Evolutionary conservation across 2,888 invertebrate species (phyloP), one percentile per base, ranked within the genome.

Genomic region (Amphipoea oculea): DNA sequence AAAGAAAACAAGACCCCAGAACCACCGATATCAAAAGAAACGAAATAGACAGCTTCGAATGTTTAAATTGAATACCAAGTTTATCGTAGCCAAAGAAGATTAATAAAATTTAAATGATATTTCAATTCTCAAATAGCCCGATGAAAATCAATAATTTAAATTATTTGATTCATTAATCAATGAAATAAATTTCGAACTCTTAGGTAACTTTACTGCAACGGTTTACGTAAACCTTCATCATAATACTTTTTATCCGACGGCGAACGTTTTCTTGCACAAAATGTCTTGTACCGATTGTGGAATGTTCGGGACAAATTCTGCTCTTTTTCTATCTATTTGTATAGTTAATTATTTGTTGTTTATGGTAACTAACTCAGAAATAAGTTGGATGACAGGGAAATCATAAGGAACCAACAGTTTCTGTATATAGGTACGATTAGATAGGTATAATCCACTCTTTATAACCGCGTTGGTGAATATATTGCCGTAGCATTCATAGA

Each of bases 211-310:
- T 29, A 51, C 29, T 76, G 76, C 79, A 87, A 83, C 12, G 4
- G 79, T 86, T 88, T 87, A 88, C 89, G 89, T 88, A 88, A 88
- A 84, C 78, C 57, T 57, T 23, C 7, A 12, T 76, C 66, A 83
- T 89, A 80, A 89, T 63, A 67, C 29, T 87, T 87, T 88, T 89
- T 82, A 78, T 63, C 82, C 80, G 89, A 29, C 81, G 74, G 87
- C 40, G 20, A 65, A 57, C 73, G 69, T 60, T 70, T 86, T 79
- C 65, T 86, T 85, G 77, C 84, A 86, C 66, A 82, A 86, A 84
- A 77, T 83, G 60, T 79, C 79, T 70, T 69, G 20, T 60, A 42
- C 4, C 36, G 36, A 36, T 78, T 73, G 73, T 73, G 70, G 74
- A 86, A 83, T 86, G 69, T 67, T 86, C 69, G 12, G 51, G 67